These are phyloP conservation scores for Argyresthia goedartella DNA, from an alignment of 2,888 invertebrate species.

Conservation along the genomic window DNA sequence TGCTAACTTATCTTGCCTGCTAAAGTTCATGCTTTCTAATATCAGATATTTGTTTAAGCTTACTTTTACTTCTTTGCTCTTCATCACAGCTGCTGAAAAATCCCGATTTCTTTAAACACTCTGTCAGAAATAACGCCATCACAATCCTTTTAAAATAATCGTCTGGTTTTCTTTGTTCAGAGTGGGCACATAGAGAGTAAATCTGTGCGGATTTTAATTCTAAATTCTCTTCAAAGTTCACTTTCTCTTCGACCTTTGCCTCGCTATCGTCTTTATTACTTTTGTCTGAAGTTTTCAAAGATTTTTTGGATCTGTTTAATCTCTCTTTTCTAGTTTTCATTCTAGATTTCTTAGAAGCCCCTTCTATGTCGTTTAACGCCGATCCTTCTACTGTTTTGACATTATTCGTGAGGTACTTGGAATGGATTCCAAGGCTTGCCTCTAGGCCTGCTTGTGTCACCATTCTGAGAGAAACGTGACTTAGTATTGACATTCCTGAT, in stretches of 20 bases:
- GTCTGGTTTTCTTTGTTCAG: constrained; percentile 67
- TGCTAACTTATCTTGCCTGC: neutral
- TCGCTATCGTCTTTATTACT: constrained; percentile 27
- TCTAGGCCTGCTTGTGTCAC: constrained; percentile 77
- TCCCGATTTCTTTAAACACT: constrained; percentile 76
- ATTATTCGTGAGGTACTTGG: constrained; percentile 42
- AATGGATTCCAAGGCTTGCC: constrained; percentile 54
- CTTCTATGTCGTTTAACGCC: constrained; percentile 48
- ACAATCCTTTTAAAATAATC: constrained; percentile 83
- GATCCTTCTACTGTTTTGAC: constrained; percentile 39
- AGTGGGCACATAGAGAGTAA: constrained; percentile 77
- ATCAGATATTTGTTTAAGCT: neutral
- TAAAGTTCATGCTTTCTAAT: neutral
- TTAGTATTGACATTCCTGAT: constrained; percentile 86
- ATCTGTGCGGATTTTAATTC: constrained; percentile 56
- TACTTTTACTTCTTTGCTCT: constrained; percentile 32
- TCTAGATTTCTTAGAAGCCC: constrained; percentile 44
- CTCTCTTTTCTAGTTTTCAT: constrained; percentile 54
- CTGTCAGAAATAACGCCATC: constrained; percentile 82
- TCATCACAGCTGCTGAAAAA: constrained; percentile 68
- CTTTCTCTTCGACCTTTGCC: constrained; percentile 37
- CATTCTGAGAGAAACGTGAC: constrained; percentile 80
- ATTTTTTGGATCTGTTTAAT: constrained; percentile 46
- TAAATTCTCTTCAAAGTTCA: constrained; percentile 39
- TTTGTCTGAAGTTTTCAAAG: constrained; percentile 28